Evolutionary conservation across 2,797 vertebrate genomes (phyloP).

Genomic region (Mallotus villosus): DNA sequence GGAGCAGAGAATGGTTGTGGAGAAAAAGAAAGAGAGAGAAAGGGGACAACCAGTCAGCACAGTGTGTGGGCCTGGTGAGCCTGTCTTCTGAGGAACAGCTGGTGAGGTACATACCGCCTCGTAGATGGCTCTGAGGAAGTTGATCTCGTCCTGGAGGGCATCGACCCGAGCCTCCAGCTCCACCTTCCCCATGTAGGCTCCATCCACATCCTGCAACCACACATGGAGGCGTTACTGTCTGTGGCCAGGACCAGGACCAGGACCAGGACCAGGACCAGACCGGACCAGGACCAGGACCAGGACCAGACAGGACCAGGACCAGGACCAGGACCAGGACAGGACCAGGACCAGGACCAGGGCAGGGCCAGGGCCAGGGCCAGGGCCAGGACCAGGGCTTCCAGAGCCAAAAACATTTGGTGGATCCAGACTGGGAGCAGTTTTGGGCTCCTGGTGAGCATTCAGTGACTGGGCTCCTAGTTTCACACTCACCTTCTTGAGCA

Average conservation of each 20-base stretch:
- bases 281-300: too few species aligned
- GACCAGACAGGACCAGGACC: too few species aligned
- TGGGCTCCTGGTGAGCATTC: too few species aligned
- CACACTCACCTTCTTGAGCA: constrained; percentile 88
- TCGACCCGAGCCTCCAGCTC: constrained; percentile 87
- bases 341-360: too few species aligned
- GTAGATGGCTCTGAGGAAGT: constrained; percentile 85
- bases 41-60: neutral
- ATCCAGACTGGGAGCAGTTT: too few species aligned
- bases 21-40: too few species aligned
- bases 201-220: constrained; percentile 84
- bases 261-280: too few species aligned
- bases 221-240: constrained; percentile 2
- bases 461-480: neutral
- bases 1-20: neutral
- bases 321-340: too few species aligned
- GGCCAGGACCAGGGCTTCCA: too few species aligned
- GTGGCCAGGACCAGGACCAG: too few species aligned
- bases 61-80: neutral
- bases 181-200: constrained; percentile 84
- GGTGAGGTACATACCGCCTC: constrained; percentile 76
- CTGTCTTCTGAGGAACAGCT: neutral
- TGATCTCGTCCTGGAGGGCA: constrained; percentile 84
- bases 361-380: too few species aligned
- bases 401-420: too few species aligned